Evolutionary conservation across 2,888 invertebrate species (phyloP), one percentile per base, ranked within the genome.

Genomic region (Resseliella maxima): DNA sequence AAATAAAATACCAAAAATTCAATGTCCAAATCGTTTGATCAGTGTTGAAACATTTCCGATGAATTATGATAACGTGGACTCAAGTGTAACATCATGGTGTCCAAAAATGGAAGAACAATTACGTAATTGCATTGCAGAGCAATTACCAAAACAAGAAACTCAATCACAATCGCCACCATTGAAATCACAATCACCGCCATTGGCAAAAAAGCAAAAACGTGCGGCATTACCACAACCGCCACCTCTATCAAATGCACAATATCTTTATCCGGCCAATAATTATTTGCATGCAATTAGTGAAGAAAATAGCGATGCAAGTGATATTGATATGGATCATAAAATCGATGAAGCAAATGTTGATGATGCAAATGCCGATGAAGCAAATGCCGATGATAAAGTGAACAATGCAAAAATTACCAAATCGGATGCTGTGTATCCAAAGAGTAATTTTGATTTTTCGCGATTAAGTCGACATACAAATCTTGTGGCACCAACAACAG

Each of bases 281-380:
- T 94, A 93, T 88, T 91, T 96, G 89, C 95, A 95, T 89, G 95
- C 95, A 8, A 96, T 96, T 88, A 94, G 94, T 89, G 96, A 96
- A 90, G 96, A 96, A 91, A 93, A 93, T 3, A 95, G 95, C 89
- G 94, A 95, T 89, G 92, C 93, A 6, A 94, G 94, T 88, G 92
- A 93, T 88, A 92, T 93, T 88, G 92, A 93, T 88, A 92, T 93
- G 88, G 92, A 94, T 88, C 91, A 86, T 18, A 87, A 88, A 35
- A 59, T 88, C 87, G 92, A 92, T 86, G 92, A 92, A 87, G 89
- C 92, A 87, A 92, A 92, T 87, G 93, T 92, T 88, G 92, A 93
- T 86, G 92, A 92, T 89, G n/a, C n/a, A n/a, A 86, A 86, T 10
- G 72, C 88, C 87, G 92, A 92, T 86, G 92, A 92, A 87, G 89